Base-by-base conservation (phyloP, 2,888 invertebrate species). In the Pseudanteris insignis region DNA sequence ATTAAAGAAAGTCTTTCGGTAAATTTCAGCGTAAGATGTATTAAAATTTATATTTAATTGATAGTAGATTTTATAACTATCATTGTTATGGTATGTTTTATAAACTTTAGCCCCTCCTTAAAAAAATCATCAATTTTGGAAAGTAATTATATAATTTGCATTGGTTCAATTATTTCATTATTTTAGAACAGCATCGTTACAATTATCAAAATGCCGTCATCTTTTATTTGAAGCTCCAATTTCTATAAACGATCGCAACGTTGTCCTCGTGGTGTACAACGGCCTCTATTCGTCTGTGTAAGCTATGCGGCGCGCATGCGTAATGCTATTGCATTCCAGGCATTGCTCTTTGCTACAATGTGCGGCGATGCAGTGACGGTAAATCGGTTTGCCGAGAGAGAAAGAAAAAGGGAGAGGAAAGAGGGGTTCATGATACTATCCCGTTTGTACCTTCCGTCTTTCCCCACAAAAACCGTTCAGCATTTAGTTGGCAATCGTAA, bases 291-390 rank as follows among this genome's bases (percentile, higher is more conserved):
- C 81, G 82, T 83, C 83, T 83, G 83, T 81, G 83, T 82, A 81
- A 82, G 79, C 81, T 77, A 83, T 84, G 83, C 83, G 83, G 81
- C 77, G 81, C 84, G 84, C 81, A 77, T 82, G 83, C 84, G 84
- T 85, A 84, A 84, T 83, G 82, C 82, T 82, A 81, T 82, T 83
- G 83, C 84, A 85, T 85, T 85, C 85, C 85, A 81, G 73, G 81
- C 75, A 78, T 78, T 73, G 71, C 74, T 51, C 67, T 67, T 70
- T 70, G 69, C 67, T 72, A 68, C 69, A 70, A 66, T 65, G 67
- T 65, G 66, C 61, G 54, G 57, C 51, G 58, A 50, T 61, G 51
- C 63, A 57, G 64, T 57, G 55, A 63, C 58, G 63, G 57, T 59
- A 48, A 53, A 63, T 60, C 62, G 59, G 63, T 38, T 60, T 48